phyloP scores from a whole-genome alignment of 2,888 invertebrate species.

The Lutraria lutraria region DNA sequence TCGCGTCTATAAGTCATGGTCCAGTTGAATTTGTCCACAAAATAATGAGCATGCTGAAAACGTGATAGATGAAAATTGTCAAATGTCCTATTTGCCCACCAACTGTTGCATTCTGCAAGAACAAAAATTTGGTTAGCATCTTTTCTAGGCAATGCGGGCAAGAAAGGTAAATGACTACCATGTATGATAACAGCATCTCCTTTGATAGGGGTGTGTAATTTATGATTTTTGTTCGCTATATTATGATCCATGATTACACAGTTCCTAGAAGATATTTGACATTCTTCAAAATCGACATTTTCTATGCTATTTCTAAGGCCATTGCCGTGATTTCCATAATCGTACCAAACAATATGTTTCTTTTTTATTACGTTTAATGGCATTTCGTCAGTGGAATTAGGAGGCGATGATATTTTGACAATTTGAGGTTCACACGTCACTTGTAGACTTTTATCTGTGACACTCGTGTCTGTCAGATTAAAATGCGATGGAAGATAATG shows the following conservation, averaged over 20 bases:
- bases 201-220: not conserved
- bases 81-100: not conserved
- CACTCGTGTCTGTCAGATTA: not conserved
- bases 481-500: not conserved
- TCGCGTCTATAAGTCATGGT: slow-evolving; percentile 56
- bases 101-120: slow-evolving; percentile 35
- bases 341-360: slow-evolving; percentile 30
- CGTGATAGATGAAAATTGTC: not conserved
- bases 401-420: not conserved
- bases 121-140: slow-evolving; percentile 36
- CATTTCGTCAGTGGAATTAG: not conserved
- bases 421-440: not conserved
- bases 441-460: not conserved
- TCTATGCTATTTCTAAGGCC: not conserved
- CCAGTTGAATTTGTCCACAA: slow-evolving; percentile 40
- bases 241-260: not conserved
- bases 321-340: not conserved
- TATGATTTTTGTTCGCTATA: not conserved
- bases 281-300: not conserved
- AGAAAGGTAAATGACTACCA: not conserved
- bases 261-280: not conserved
- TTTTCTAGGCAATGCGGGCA: not conserved
- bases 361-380: not conserved
- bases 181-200: slow-evolving; percentile 38
- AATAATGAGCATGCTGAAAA: not conserved